Percentiles rank a stretch among this genome's conserved stretches.
Evolutionary conservation across 2,888 invertebrate genomes (phyloP).

Genomic region (Branchipolynoe longqiensis): DNA sequence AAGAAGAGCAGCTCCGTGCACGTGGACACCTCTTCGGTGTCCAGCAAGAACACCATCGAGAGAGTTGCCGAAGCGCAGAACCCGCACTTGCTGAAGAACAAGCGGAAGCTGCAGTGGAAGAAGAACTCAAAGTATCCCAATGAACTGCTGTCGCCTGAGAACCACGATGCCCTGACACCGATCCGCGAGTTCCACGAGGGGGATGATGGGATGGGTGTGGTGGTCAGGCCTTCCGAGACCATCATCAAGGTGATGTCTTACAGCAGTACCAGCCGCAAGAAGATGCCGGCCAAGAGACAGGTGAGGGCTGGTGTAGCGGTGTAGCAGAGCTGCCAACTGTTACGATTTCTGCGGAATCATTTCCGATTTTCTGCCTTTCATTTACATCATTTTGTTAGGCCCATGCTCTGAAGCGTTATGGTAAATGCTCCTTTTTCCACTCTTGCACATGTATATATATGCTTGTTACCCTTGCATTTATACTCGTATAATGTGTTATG

Average conservation of each 20-base stretch:
- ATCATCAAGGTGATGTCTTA: constrained; percentile 25
- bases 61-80: constrained; percentile 68
- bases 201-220: background rate
- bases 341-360: too few species aligned
- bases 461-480: too few species aligned
- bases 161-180: constrained; percentile 73
- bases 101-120: background rate
- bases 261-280: background rate
- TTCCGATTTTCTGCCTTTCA: too few species aligned
- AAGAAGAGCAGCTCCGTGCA: too few species aligned
- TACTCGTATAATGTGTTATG: too few species aligned
- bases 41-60: constrained; percentile 61
- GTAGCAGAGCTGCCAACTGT: too few species aligned
- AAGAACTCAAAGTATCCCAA: constrained; percentile 56
- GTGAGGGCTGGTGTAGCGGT: background rate
- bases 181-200: constrained; percentile 70
- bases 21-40: background rate
- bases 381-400: too few species aligned
- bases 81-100: constrained; percentile 22
- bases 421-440: too few species aligned
- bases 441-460: too few species aligned
- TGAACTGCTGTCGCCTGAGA: constrained; percentile 69
- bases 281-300: background rate
- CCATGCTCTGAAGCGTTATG: too few species aligned
- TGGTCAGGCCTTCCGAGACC: constrained; percentile 22